phyloP scores from a whole-genome alignment of 2,888 invertebrate species.

The Drosophila paramelanica region DNA sequence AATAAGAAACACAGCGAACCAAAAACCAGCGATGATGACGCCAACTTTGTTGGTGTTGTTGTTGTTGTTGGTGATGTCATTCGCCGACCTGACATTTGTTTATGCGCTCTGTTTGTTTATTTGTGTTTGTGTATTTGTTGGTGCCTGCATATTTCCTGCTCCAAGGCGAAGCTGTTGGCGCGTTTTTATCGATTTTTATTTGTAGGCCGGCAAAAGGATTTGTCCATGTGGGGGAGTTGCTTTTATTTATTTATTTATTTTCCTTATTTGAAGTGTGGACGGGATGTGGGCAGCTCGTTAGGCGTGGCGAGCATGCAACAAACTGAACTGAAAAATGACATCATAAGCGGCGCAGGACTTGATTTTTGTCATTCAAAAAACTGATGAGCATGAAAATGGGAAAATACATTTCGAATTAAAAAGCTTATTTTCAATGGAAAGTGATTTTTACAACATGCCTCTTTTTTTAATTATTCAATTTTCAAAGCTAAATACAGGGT shows the following conservation, averaged over 20 bases:
- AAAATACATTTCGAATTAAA: no score
- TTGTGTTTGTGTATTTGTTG: slow-evolving; percentile 16
- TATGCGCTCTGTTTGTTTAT: slow-evolving; percentile 33
- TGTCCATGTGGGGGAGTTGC: not conserved
- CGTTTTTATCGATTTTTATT: slow-evolving; percentile 47
- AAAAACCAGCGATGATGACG: slow-evolving; percentile 11
- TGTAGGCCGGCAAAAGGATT: slow-evolving; percentile 52
- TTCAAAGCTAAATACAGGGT: not conserved
- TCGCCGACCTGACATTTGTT: slow-evolving; percentile 44
- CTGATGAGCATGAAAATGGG: no score
- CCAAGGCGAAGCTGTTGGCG: slow-evolving; percentile 33
- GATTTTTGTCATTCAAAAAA: not conserved
- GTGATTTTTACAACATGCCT: no score
- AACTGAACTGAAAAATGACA: slow-evolving; percentile 38
- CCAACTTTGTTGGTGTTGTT: slow-evolving; percentile 7
- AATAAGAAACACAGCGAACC: slow-evolving; percentile 20
- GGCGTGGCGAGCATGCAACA: slow-evolving; percentile 42
- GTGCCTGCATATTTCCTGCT: slow-evolving; percentile 44
- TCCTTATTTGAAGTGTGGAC: not conserved
- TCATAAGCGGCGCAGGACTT: slow-evolving; percentile 19
- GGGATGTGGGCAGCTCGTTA: not conserved
- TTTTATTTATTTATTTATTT: not conserved
- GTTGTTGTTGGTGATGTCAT: slow-evolving; percentile 52
- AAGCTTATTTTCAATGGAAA: no score
- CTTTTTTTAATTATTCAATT: no score